A percentile compares a stretch with the other conserved stretches of the same genome.
Conservation (phyloP, 2,888 invertebrate genomes). For the Scrobipalpa atriplicella region DNA sequence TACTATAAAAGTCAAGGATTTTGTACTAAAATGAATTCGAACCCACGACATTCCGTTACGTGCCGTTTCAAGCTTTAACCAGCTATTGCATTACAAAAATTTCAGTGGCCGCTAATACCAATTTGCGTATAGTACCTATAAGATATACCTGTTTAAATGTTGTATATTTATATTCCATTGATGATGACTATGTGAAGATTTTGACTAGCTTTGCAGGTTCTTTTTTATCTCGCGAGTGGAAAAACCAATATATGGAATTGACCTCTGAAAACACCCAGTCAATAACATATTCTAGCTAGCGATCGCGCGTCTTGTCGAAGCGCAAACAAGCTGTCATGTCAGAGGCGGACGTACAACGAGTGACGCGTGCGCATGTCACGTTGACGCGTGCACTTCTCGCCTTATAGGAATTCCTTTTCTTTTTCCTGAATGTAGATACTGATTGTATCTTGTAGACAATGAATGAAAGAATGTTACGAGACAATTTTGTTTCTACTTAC, state of each 20-base stretch:
- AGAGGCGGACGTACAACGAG: slow-evolving; percentile 32
- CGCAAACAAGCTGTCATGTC: slow-evolving; percentile 27
- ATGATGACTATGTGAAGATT: too few species aligned
- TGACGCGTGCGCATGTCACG: slow-evolving; percentile 24
- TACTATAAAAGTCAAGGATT: neutral
- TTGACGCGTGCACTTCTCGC: slow-evolving; percentile 20
- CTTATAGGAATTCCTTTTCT: slow-evolving; percentile 15
- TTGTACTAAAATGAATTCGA: neutral
- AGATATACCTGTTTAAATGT: too few species aligned
- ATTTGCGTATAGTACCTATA: too few species aligned
- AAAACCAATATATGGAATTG: neutral
- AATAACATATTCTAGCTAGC: neutral
- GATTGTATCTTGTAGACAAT: too few species aligned
- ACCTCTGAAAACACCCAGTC: neutral
- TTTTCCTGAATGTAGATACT: too few species aligned
- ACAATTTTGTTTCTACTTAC: neutral
- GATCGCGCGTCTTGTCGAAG: neutral
- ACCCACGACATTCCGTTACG: too few species aligned
- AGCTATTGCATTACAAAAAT: too few species aligned
- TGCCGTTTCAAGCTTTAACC: too few species aligned
- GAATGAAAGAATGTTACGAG: neutral
- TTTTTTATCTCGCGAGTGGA: too few species aligned
- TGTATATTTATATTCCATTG: too few species aligned
- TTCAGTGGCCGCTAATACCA: too few species aligned
- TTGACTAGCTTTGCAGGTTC: too few species aligned